Percentiles rank a stretch among this genome's conserved stretches.
phyloP scores from a whole-genome alignment of 2,113 vertebrate species.

The Reinhardtius hippoglossoides region DNA sequence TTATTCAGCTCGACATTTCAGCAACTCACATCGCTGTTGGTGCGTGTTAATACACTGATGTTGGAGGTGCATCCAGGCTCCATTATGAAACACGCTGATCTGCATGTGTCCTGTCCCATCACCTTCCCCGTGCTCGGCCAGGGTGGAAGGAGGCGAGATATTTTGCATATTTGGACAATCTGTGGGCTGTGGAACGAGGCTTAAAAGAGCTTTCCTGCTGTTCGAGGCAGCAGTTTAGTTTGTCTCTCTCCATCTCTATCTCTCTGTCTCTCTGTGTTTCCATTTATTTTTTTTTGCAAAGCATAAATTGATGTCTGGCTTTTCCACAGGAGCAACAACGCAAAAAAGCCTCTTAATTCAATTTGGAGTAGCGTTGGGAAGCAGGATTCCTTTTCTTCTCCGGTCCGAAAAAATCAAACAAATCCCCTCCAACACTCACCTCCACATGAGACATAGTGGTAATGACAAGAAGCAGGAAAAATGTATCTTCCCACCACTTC shows the following conservation, averaged over 20 bases:
- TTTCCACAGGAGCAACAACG: slow-evolving; percentile 31
- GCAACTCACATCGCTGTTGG: slow-evolving; percentile 42
- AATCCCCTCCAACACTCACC: slow-evolving; percentile 22
- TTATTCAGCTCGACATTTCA: slow-evolving; percentile 78
- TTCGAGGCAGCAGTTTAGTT: slow-evolving; percentile 8
- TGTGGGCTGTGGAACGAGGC: too few species aligned
- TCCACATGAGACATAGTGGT: not conserved
- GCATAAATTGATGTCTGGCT: slow-evolving; percentile 28
- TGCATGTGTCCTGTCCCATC: slow-evolving; percentile 17
- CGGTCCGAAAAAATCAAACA: slow-evolving; percentile 14
- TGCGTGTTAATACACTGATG: slow-evolving; percentile 30
- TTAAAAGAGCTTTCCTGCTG: slow-evolving; percentile 5
- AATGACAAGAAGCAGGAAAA: slow-evolving; percentile 23
- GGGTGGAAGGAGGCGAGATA: not conserved
- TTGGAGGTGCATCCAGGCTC: slow-evolving; percentile 21
- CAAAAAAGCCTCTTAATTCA: slow-evolving; percentile 59
- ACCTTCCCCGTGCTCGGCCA: slow-evolving; percentile 11
- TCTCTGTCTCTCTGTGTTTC: not conserved
- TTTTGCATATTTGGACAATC: slow-evolving; percentile 6
- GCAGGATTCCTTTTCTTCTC: slow-evolving; percentile 32
- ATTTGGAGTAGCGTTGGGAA: slow-evolving; percentile 57
- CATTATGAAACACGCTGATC: slow-evolving; percentile 48
- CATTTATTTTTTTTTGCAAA: slow-evolving; percentile 1
- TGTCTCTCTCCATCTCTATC: not conserved
- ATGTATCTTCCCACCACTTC: slow-evolving; percentile 6